phyloP scores from a whole-genome alignment of 2,797 vertebrate genomes.

The Acanthiza pusilla region DNA sequence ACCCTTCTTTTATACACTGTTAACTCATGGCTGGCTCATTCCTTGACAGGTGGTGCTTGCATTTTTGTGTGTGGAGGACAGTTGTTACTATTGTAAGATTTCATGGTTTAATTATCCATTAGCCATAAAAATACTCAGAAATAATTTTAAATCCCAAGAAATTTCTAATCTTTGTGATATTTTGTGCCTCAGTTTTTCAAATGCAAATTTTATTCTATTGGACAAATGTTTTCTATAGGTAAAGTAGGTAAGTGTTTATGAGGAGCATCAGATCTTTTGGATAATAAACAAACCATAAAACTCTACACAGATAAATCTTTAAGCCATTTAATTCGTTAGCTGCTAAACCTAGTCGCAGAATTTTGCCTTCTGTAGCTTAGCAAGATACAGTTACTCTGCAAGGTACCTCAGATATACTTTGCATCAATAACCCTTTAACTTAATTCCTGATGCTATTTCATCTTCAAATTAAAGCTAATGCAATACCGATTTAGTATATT shows the following conservation, averaged over 20 bases:
- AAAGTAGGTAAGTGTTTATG: not conserved
- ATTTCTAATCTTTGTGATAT: not conserved
- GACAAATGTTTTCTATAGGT: not conserved
- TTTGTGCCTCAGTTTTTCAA: not conserved
- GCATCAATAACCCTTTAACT: constrained; percentile 55
- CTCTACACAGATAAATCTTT: not conserved
- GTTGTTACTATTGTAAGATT: not conserved
- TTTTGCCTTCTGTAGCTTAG: constrained; percentile 35
- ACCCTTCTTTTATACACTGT: not conserved
- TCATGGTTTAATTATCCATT: not conserved
- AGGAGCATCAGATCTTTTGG: not conserved
- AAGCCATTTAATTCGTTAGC: not conserved
- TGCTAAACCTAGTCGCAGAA: constrained; percentile 27
- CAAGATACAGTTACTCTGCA: constrained; percentile 36
- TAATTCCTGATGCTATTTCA: constrained; percentile 59
- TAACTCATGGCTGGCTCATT: not conserved
- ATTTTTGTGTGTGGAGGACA: not conserved
- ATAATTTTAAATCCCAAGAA: not conserved
- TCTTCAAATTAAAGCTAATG: constrained; percentile 64
- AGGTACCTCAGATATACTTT: constrained; percentile 39
- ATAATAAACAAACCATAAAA: not conserved
- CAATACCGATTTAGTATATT: constrained; percentile 55
- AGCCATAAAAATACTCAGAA: not conserved
- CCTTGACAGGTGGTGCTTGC: not conserved
- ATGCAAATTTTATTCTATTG: not conserved